phyloP scores from a whole-genome alignment of 2,888 invertebrate species.

The Dermolepida albohirtum region DNA sequence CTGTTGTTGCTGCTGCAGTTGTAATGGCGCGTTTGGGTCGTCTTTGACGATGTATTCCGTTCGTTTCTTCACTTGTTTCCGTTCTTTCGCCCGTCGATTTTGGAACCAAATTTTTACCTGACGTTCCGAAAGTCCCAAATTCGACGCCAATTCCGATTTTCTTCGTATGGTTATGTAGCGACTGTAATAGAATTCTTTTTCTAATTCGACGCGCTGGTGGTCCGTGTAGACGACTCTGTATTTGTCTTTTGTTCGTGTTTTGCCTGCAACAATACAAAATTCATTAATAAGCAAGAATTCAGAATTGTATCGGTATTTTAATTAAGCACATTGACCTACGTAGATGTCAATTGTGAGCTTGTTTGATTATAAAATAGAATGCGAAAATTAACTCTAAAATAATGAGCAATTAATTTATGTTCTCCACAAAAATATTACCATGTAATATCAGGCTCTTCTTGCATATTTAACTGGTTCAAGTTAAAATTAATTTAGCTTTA shows the following conservation, averaged over 20 bases:
- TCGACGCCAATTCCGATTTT: conserved; percentile 90
- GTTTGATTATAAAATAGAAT: too few species aligned
- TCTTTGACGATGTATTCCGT: conserved; percentile 44
- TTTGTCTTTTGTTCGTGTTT: conserved; percentile 98
- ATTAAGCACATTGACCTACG: too few species aligned
- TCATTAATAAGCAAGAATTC: too few species aligned
- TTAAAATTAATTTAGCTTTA: too few species aligned
- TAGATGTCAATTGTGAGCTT: too few species aligned
- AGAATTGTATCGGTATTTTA: too few species aligned
- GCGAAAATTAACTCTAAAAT: too few species aligned
- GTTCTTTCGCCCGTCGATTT: conserved; percentile 91
- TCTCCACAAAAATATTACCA: too few species aligned
- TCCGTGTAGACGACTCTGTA: conserved; percentile 99
- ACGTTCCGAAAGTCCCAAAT: conserved; percentile 87
- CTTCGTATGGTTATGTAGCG: conserved; percentile 95
- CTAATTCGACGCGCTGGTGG: conserved; percentile 82
- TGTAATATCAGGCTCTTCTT: too few species aligned
- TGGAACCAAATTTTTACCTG: conserved; percentile 86
- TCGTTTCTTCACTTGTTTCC: conserved; percentile 73
- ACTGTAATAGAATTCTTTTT: conserved; percentile 73
- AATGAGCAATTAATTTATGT: too few species aligned
- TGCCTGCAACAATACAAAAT: conserved; percentile 76
- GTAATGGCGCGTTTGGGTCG: conserved; percentile 8
- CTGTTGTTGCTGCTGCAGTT: conserved; percentile 51
- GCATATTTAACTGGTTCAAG: too few species aligned